A percentile compares a stretch with the other conserved stretches of the same genome.
Evolutionary conservation across 1,140 invertebrate genomes (phyloP).

Genomic region (Anoplophora glabripennis): DNA sequence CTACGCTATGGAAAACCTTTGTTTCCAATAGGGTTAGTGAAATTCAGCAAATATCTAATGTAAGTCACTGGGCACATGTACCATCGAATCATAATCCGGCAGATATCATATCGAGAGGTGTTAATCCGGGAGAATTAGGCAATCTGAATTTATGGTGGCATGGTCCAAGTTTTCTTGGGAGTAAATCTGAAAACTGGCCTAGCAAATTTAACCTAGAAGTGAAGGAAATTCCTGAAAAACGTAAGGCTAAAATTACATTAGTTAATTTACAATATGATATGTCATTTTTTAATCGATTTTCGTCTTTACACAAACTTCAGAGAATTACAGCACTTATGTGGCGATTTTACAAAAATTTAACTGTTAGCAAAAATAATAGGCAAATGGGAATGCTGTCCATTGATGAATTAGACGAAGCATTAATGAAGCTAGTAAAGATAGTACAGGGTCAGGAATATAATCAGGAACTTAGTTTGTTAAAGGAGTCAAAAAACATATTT

Average conservation of each 20-base stretch:
- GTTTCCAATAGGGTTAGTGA: constrained; percentile 46
- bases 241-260: neutral
- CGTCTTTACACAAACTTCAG: neutral
- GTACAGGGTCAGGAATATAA: constrained; percentile 5
- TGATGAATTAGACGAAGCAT: neutral
- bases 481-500: constrained; percentile 1
- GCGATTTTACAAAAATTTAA: constrained; percentile 10
- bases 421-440: constrained; percentile 3
- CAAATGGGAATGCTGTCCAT: neutral
- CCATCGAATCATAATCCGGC: constrained; percentile 44
- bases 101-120: constrained; percentile 39
- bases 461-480: constrained; percentile 8
- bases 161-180: constrained; percentile 19
- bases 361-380: neutral
- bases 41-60: constrained; percentile 37
- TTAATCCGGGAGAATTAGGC: constrained; percentile 5
- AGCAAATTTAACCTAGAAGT: neutral
- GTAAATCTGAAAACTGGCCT: neutral
- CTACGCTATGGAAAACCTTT: constrained; percentile 42
- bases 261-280: neutral
- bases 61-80: constrained; percentile 48
- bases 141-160: constrained; percentile 11
- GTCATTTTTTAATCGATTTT: constrained; percentile 7
- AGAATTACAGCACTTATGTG: constrained; percentile 13
- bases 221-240: neutral